These are phyloP conservation scores for Aleiodes leptofemur DNA, from an alignment of 2,888 invertebrate species.

Conservation along the genomic window DNA sequence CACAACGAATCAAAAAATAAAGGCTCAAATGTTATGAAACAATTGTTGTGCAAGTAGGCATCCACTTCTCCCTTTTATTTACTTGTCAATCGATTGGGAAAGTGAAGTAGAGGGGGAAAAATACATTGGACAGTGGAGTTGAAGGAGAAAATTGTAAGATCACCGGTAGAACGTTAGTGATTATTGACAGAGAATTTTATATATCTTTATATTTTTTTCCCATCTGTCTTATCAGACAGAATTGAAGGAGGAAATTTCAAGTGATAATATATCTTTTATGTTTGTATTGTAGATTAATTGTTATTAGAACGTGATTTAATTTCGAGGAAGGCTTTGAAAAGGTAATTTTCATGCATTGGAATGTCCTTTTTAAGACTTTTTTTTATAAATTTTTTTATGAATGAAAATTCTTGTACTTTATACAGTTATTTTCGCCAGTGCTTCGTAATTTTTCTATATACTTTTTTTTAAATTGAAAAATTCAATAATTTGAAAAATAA, in stretches of 20 bases:
- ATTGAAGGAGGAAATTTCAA: neutral
- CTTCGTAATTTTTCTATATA: too few relatives aligned
- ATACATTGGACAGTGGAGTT: neutral
- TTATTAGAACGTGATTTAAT: slow-evolving; percentile 15
- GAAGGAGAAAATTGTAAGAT: neutral
- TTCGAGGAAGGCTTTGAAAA: neutral
- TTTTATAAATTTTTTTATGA: neutral
- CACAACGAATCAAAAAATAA: neutral
- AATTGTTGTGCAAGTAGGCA: slow-evolving; percentile 12
- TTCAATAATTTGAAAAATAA: too few relatives aligned
- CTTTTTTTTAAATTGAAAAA: too few relatives aligned
- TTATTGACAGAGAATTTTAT: neutral
- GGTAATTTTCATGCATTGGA: slow-evolving; percentile 7
- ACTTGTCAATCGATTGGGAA: slow-evolving; percentile 14
- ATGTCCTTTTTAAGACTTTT: neutral
- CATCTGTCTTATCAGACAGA: slow-evolving; percentile 21
- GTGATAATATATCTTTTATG: slow-evolving; percentile 14
- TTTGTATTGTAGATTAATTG: slow-evolving; percentile 6
- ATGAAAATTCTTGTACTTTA: neutral
- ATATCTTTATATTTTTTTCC: neutral
- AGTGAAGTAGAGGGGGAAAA: neutral
- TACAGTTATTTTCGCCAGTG: too few relatives aligned
- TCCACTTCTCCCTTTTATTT: neutral
- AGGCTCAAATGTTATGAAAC: too few relatives aligned
- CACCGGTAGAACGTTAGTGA: neutral